A percentile compares a stretch with the other conserved stretches of the same genome.
Evolutionary conservation across 1,140 invertebrate species (phyloP).

Genomic region (Ooceraea biroi): DNA sequence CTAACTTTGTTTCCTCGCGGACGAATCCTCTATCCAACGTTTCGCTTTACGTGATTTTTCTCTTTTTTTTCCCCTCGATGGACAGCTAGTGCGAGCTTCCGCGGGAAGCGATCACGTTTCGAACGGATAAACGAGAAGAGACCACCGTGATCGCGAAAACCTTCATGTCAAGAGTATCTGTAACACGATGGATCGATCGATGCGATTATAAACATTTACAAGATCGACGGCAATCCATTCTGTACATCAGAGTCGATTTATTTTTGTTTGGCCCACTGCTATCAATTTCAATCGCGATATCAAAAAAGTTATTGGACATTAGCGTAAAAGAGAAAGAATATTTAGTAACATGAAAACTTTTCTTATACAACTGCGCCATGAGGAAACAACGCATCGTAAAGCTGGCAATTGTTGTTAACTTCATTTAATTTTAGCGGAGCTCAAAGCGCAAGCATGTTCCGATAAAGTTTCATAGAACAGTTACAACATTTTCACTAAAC

Average conservation of each 20-base stretch:
- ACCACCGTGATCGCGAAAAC: slow-evolving; percentile 8
- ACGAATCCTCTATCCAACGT: background rate
- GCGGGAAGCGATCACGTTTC: slow-evolving; percentile 23
- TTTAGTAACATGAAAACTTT: slow-evolving; percentile 3
- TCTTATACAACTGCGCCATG: background rate
- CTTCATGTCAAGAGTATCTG: background rate
- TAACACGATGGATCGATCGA: background rate
- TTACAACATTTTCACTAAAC: slow-evolving; percentile 41
- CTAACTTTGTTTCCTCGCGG: slow-evolving; percentile 59
- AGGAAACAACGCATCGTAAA: background rate
- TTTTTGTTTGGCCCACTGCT: background rate
- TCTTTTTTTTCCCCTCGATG: background rate
- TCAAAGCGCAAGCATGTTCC: slow-evolving; percentile 16
- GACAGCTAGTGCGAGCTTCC: slow-evolving; percentile 16
- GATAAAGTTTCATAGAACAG: slow-evolving; percentile 5
- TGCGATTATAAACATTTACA: background rate
- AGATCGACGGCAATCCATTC: background rate
- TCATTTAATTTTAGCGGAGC: slow-evolving; percentile 22
- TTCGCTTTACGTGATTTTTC: background rate
- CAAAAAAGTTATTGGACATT: background rate
- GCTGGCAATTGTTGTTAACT: slow-evolving; percentile 38
- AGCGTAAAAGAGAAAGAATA: background rate
- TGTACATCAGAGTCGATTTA: background rate
- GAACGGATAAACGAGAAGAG: slow-evolving; percentile 25
- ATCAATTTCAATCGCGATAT: background rate